Evolutionary conservation across 2,888 invertebrate species (phyloP), one percentile per base, ranked within the genome.

Genomic region (Conistra vaccinii): DNA sequence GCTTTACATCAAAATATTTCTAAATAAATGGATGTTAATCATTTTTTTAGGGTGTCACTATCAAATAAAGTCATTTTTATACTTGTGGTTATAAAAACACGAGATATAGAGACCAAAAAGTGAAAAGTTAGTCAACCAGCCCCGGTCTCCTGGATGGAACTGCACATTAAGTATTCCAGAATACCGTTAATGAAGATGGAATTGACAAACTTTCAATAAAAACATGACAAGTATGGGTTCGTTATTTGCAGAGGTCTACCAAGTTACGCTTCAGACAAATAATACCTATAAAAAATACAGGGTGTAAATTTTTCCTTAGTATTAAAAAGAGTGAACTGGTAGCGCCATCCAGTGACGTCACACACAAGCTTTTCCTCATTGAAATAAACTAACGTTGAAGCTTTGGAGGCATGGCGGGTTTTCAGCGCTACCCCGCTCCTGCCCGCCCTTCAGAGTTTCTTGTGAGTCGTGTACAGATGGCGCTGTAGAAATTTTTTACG

Each of bases 311-410:
- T 66, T 65, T 23, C 39, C 39, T 39, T 10, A 10, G 10, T 39
- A 65, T 51, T 7, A 9, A 35, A 51, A n/a, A n/a, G 20, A 17
- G 9, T 32, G 32, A 69, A 76, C 75, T 17, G 10, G 63, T 73
- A 81, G 86, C 87, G 87, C 87, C 87, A 80, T 69, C 87, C 80
- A 63, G 85, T 80, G 86, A 81, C 68, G 67, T 73, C 57, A 71
- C 7, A 9, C 12, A 39, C 9, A 87, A 87, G 77, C 78, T 84
- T 81, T 81, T 76, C 32, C 42, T 58, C 32, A 9, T 9, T 2
- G 6, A 69, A 57, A 32, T 51, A 51, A 39, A 45, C n/a, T 45
- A 69, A 53, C 32, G 32, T 32, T 35, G 51, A 77, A 80, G 51
- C 61, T 69, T 58, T 66, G 32, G 9, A 10, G 32, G 23, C 14